Conservation (phyloP, 2,113 vertebrate species). For the Platanista minor region DNA sequence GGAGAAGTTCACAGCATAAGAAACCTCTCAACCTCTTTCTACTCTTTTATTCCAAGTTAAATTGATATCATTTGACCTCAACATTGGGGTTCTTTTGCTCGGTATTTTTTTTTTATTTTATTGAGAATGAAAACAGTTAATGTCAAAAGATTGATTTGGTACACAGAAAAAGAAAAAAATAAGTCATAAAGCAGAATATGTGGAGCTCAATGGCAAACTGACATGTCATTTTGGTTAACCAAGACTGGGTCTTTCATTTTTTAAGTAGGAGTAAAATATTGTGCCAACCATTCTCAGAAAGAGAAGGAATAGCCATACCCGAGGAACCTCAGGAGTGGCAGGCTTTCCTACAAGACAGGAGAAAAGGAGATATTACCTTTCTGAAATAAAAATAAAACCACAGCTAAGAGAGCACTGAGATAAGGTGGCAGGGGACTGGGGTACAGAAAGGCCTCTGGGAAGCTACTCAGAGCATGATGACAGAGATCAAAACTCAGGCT, state of each 20-base stretch:
- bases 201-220: fast-evolving
- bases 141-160: background rate
- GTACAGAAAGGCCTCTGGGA: background rate
- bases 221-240: background rate
- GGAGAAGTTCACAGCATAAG: background rate
- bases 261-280: background rate
- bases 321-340: background rate
- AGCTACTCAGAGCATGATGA: background rate
- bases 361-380: background rate
- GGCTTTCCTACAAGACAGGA: background rate
- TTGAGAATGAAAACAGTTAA: background rate
- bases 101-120: background rate
- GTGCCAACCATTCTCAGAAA: background rate
- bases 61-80: background rate
- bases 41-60: background rate
- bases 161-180: background rate
- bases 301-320: background rate
- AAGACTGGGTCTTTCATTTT: background rate
- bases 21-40: background rate
- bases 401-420: background rate
- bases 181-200: too few relatives aligned
- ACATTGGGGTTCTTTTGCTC: background rate
- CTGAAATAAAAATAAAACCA: background rate
- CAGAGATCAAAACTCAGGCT: background rate
- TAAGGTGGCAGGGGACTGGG: too few relatives aligned